Conservation (phyloP, 2,888 invertebrate genomes). For the Agrochola circellaris region DNA sequence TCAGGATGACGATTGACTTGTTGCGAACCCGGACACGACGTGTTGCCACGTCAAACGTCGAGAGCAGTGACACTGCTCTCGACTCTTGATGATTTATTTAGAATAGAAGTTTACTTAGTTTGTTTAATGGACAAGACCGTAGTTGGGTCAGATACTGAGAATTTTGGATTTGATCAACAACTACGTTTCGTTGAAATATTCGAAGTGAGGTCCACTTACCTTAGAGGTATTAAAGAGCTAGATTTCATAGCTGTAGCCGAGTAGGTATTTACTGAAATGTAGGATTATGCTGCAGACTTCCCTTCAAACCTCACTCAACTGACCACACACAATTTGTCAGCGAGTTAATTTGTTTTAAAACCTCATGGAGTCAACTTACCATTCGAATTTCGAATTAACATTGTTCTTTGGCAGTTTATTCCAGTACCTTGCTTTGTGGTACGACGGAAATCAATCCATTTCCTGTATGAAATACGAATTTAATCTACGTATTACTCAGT, state of each 20-base stretch:
- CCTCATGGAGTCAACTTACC: not conserved
- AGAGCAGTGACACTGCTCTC: too few relatives aligned
- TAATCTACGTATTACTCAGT: slow-evolving; percentile 32
- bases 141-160: not conserved
- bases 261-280: not conserved
- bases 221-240: not conserved
- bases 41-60: too few relatives aligned
- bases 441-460: slow-evolving; percentile 21
- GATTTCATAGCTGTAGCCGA: not conserved
- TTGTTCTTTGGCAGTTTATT: not conserved
- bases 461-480: slow-evolving; percentile 13
- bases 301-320: not conserved
- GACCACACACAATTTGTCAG: not conserved
- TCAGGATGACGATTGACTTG: too few relatives aligned
- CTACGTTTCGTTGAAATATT: not conserved
- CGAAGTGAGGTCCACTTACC: not conserved
- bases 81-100: not conserved
- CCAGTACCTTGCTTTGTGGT: not conserved
- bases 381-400: not conserved
- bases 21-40: too few relatives aligned
- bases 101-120: too few relatives aligned
- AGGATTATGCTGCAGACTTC: not conserved
- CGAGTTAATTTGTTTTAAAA: not conserved
- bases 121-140: too few relatives aligned
- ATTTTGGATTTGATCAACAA: not conserved